phyloP scores from a whole-genome alignment of 2,113 vertebrate species.

The Crotalus horridus region DNA sequence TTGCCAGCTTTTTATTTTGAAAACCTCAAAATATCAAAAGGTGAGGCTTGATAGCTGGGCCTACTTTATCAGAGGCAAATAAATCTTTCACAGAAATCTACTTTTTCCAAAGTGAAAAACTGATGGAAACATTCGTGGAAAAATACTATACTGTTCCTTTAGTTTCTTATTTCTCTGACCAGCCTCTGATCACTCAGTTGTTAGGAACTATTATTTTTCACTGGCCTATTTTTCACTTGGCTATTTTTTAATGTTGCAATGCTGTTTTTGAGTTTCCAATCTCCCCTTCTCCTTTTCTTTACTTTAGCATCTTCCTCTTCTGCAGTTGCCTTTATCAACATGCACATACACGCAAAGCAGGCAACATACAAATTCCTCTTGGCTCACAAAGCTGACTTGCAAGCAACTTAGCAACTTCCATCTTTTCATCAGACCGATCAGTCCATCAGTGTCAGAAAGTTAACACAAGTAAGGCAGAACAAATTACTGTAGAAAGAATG shows the following conservation, averaged over 20 bases:
- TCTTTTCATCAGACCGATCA: background rate
- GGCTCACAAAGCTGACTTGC: background rate
- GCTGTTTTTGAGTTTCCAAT: background rate
- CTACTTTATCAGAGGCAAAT: background rate
- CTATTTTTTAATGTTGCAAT: no score
- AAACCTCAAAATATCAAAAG: background rate
- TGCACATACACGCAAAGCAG: background rate
- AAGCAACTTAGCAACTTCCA: background rate
- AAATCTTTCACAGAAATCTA: background rate
- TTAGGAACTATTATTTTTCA: background rate
- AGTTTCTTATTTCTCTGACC: background rate
- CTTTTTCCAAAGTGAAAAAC: background rate
- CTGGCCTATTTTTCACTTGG: background rate
- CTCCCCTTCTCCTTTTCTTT: background rate
- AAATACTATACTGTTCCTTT: background rate
- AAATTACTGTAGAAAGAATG: background rate
- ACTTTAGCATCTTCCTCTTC: background rate
- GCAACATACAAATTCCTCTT: background rate
- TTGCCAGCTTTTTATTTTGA: background rate
- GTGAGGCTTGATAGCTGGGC: background rate
- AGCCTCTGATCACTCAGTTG: background rate
- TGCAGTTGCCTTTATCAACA: rapidly evolving
- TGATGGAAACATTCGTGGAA: background rate
- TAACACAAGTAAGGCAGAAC: background rate
- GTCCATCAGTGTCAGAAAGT: background rate